These are phyloP conservation scores for Hydrochoerus hydrochaeris DNA, from an alignment of 2,113 vertebrate species.

Conservation along the genomic window DNA sequence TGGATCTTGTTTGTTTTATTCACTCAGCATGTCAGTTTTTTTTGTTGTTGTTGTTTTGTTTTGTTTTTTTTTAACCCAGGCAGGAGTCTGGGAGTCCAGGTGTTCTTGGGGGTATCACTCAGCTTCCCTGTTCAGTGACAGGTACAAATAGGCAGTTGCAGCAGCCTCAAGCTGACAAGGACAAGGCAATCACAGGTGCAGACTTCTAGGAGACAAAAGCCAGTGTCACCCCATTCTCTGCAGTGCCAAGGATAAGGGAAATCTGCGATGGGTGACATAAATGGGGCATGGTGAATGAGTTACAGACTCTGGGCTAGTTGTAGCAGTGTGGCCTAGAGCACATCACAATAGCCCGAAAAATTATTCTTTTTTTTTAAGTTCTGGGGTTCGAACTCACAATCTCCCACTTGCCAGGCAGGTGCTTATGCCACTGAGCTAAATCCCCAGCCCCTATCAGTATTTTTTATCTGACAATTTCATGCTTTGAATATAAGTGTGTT, in stretches of 20 bases:
- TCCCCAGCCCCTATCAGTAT: too few relatives aligned
- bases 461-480: too few relatives aligned
- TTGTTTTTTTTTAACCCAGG: background rate
- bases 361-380: too few relatives aligned
- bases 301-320: background rate
- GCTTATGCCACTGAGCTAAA: too few relatives aligned
- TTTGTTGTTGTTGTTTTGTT: too few relatives aligned
- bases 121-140: background rate
- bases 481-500: background rate
- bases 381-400: too few relatives aligned
- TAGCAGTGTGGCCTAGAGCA: background rate
- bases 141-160: background rate
- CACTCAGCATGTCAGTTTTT: background rate
- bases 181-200: background rate
- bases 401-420: too few relatives aligned
- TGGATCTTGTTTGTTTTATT: background rate
- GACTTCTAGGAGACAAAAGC: background rate
- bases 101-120: background rate
- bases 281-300: background rate
- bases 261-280: background rate
- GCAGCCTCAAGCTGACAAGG: background rate
- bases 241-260: background rate
- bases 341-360: background rate
- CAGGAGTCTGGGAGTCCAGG: background rate
- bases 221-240: background rate